Evolutionary conservation across 2,888 invertebrate genomes (phyloP), one percentile per base, ranked within the genome.

Genomic region (Agonopterix heracliana): DNA sequence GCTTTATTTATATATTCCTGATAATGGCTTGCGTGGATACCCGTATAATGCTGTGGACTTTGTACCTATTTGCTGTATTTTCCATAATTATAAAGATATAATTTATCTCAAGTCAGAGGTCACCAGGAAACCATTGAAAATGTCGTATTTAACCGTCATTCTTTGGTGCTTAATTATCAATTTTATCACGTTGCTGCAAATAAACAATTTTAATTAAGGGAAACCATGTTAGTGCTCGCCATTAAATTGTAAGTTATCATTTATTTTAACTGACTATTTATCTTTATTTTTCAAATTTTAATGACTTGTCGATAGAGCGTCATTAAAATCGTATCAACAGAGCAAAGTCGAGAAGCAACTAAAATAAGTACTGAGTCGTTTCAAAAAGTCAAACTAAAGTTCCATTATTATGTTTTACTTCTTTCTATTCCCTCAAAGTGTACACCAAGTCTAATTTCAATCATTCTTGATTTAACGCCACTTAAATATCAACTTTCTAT

Each of bases 61-160:
- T 1, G 26, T 26, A 26, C 26, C 26, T 26, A 26, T 26, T 26
- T 26, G 26, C 26, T 5, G 7, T 26, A 26, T 26, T 26, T 26
- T 26, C 26, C 26, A 26, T 26, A 26, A 26, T 26, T 26, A 26
- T 26, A 26, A 5, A 26, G 26, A 26, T 26, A 26, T 26, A 38
- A 71, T 53, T 59, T 82, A 82, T 81, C 81, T 81, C 43, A 65
- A 78, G 86, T 83, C 82, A 85, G 74, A 78, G 86, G 84, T 82
- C 78, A 74, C 64, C 61, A 80, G 76, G 78, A 85, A 86, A 84
- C 74, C 62, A 53, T 63, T 26, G 55, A 53, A 61, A 63, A 58
- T 56, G 59, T 51, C 47, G 54, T 64, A 54, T 60, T 71, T 64
- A 66, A 26, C 26, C 26, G 26, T 26, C 26, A 66, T 10, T 38